These are phyloP conservation scores for Liodrosophila aerea DNA, from an alignment of 2,888 invertebrate genomes.

Conservation along the genomic window DNA sequence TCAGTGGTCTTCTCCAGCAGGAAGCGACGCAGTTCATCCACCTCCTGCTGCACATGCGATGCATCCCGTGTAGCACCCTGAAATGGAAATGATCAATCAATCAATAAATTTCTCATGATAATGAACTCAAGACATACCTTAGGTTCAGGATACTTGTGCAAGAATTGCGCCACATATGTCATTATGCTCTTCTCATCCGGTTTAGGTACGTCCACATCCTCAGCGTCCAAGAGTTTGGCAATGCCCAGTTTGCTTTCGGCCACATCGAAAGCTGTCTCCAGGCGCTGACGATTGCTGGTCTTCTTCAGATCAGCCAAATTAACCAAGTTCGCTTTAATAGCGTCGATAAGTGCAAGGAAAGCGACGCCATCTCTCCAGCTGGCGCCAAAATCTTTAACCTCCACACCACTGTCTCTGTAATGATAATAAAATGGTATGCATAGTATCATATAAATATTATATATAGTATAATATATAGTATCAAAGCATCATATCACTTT, in stretches of 20 bases:
- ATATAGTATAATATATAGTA: no score
- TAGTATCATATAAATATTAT: no score
- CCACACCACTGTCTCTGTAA: constrained; percentile 91
- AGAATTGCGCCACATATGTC: constrained; percentile 99
- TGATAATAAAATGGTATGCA: constrained; percentile 20
- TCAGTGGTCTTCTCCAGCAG: constrained; percentile 89
- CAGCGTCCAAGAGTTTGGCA: constrained; percentile 94
- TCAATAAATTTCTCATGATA: not conserved
- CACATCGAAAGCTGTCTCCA: constrained; percentile 96
- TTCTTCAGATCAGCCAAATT: constrained; percentile 92
- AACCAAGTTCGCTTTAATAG: constrained; percentile 95
- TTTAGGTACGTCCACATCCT: constrained; percentile 97
- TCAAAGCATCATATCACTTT: no score
- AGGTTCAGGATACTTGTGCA: constrained; percentile 96
- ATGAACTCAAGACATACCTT: constrained; percentile 82
- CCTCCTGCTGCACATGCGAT: constrained; percentile 90
- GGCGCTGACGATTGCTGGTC: constrained; percentile 90
- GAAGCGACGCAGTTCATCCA: constrained; percentile 91
- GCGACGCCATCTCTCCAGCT: constrained; percentile 98
- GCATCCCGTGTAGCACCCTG: constrained; percentile 89
- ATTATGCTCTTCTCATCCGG: constrained; percentile 99
- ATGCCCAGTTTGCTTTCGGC: constrained; percentile 96
- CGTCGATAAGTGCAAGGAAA: constrained; percentile 97
- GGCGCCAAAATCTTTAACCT: constrained; percentile 95
- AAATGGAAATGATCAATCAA: not conserved